Conservation (phyloP, 2,113 vertebrate species). For the Sula dactylatra region DNA sequence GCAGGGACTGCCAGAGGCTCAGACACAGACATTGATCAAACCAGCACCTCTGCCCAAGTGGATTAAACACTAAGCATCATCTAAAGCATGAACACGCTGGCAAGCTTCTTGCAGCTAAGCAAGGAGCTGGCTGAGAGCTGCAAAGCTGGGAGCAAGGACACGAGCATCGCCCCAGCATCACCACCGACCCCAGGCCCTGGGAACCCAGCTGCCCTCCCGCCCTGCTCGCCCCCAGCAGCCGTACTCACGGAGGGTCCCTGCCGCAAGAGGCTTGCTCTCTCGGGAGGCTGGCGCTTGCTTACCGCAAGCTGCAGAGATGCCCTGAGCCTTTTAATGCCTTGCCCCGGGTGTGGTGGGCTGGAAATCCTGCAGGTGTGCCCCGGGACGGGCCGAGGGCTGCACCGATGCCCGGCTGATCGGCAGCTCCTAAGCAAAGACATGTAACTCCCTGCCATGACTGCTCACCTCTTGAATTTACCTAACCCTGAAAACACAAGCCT, state of each 20-base stretch:
- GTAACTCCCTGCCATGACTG: background rate
- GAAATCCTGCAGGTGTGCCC: background rate
- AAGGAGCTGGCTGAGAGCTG: background rate
- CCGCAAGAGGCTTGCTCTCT: background rate
- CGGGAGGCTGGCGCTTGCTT: rapidly evolving
- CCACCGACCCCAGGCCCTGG: rapidly evolving
- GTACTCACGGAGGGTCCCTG: background rate
- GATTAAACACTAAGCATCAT: background rate
- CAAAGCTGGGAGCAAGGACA: rapidly evolving
- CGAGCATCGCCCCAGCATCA: too few species aligned
- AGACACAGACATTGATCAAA: background rate
- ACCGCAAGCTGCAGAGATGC: background rate
- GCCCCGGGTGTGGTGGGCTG: background rate
- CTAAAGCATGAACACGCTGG: background rate
- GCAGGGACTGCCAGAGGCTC: background rate
- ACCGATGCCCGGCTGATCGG: rapidly evolving
- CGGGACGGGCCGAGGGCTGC: background rate
- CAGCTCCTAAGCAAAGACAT: rapidly evolving
- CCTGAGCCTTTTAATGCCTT: background rate
- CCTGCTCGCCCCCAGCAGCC: background rate
- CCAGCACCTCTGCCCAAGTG: background rate
- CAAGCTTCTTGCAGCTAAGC: background rate
- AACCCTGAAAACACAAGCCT: background rate
- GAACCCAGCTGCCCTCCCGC: background rate
- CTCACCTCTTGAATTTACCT: background rate